Evolutionary conservation across 2,888 invertebrate genomes (phyloP), one percentile per base, ranked within the genome.

Genomic region (Cenopis cana): DNA sequence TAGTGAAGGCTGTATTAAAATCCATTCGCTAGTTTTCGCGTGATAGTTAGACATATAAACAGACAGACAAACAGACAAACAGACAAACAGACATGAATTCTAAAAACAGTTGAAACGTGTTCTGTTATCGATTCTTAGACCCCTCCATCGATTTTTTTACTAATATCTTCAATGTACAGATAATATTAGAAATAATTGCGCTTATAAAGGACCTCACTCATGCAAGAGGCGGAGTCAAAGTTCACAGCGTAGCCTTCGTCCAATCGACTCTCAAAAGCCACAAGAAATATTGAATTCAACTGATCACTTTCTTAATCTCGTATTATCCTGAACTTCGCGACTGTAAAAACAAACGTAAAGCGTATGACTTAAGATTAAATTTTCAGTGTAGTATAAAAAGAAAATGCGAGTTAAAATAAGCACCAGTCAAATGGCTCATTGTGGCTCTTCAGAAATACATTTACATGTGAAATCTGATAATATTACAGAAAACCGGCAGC

Each of bases 261-360:
- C 88, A 89, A 89, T 90, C 90, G 89, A 89, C 89, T 89, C 88
- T 89, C 89, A 90, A 91, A 91, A 87, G 86, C 78, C 76, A 78
- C 77, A 76, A 85, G 82, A 84, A 87, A 86, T 85, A 85, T 85
- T 84, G 81, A 82, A 76, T 76, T 75, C 12, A 4, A 50, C 11
- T 10, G 17, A 5, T 54, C n/a, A 50, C 49, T 29, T 33, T 18
- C 12, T 46, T 17, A 33, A 61, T 50, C 50, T 59, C 59, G 20
- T 36, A 62, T 52, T 29, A 5, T 38, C 10, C 2, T 11, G 0
- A 1, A 61, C 29, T 10, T 0, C 24, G 11, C 24, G 9, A 54
- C 36, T 11, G 2, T 14, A 64, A 20, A 64, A 38, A 36, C n/a
- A 24, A 24, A 14, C 18, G 20, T 24, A 10, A 54, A n/a, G 10